phyloP scores from a whole-genome alignment of 2,113 vertebrate species.

The Grantiella picta region DNA sequence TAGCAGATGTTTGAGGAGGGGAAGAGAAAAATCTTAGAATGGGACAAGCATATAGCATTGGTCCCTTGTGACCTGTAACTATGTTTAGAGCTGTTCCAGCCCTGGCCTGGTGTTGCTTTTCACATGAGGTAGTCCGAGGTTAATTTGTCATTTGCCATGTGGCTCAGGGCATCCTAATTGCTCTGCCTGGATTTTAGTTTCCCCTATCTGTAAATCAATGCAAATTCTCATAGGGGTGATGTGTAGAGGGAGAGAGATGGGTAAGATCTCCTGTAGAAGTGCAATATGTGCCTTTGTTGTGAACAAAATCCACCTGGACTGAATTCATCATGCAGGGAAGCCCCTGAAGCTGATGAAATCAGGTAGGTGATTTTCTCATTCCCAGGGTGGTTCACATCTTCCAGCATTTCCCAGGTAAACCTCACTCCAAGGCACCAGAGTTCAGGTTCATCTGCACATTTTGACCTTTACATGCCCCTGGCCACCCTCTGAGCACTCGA shows the following conservation, averaged over 20 bases:
- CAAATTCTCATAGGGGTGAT: background rate
- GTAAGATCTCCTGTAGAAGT: background rate
- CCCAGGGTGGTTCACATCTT: background rate
- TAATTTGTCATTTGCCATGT: background rate
- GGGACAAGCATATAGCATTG: background rate
- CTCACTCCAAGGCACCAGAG: background rate
- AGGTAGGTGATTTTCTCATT: background rate
- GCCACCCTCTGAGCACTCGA: background rate
- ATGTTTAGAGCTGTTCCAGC: background rate
- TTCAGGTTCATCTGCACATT: background rate
- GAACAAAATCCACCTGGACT: background rate
- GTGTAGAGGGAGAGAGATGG: background rate
- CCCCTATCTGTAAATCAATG: background rate
- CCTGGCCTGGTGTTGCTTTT: background rate
- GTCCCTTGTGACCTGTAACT: background rate
- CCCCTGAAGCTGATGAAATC: background rate
- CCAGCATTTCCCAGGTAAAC: background rate
- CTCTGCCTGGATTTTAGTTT: background rate
- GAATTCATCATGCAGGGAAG: rapidly evolving
- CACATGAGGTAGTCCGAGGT: background rate
- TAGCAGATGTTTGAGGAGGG: background rate
- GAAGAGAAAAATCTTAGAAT: background rate
- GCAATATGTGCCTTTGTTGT: rapidly evolving
- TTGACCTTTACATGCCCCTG: background rate
- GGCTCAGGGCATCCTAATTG: background rate